Evolutionary conservation across 1,140 invertebrate species (phyloP), one percentile per base, ranked within the genome.

Genomic region (Doryteuthis pealeii): DNA sequence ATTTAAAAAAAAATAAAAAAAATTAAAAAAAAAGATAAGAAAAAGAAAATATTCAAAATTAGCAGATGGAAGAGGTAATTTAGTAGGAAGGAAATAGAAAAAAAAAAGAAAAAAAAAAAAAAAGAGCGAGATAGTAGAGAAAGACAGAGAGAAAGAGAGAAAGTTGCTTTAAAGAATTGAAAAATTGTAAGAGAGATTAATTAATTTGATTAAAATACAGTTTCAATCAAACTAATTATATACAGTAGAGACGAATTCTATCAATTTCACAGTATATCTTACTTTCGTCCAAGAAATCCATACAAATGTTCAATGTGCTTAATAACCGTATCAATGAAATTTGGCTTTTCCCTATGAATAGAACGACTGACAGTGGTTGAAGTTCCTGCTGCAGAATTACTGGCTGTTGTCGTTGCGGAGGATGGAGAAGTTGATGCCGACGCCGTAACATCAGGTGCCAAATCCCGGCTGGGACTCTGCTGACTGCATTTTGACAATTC

Each of bases 231-330:
- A 40, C 10, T 10, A 40, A 40, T 40, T 40, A 40, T 10, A 40
- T 3, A 40, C 10, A 40, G 35, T 5, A 40, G 10, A 40, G 35
- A 40, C 35, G 35, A 40, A 40, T 40, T 40, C 35, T 40, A 40
- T 40, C 35, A 40, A 40, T 40, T 40, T 40, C 35, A 40, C 35
- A 62, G 26, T 62, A 28, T 22, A 28, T 62, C 22, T 49, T 45
- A 49, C 70, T 71, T 71, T 22, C 30, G 43, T 15, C 70, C 49
- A 8, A 49, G 70, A 71, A 49, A 45, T 58, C 70, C 66, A 77
- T 84, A 81, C 43, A 85, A 74, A 45, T 77, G 75, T 77, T 85
- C 82, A 62, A 85, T 82, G 70, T 83, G 79, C 66, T 80, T 80
- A 28, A 81, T 81, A 30, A 84, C 83, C 22, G 78, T 74, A 69